Percentiles rank a stretch among this genome's conserved stretches.
phyloP scores from a whole-genome alignment of 2,113 vertebrate genomes.

The Aix galericulata region DNA sequence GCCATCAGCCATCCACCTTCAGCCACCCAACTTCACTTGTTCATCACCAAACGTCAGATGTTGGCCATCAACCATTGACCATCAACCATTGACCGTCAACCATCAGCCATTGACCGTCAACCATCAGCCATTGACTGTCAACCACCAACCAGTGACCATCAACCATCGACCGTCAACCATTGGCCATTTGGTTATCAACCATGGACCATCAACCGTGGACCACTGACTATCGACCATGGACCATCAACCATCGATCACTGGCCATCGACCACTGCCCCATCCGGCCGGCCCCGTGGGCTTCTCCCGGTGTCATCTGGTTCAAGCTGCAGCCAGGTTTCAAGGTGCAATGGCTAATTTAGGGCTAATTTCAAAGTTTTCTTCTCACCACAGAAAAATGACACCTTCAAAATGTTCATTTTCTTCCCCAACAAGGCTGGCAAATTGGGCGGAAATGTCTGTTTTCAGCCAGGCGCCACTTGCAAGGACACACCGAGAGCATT shows the following conservation, averaged over 20 bases:
- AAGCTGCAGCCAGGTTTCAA: fast-evolving
- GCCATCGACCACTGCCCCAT: neutral
- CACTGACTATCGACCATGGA: neutral
- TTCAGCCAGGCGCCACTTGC: neutral
- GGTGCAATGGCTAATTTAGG: neutral
- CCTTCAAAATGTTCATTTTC: neutral
- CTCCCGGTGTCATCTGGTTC: neutral
- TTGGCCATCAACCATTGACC: no score
- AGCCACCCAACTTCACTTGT: no score
- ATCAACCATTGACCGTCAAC: neutral
- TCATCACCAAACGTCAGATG: no score
- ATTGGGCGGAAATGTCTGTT: fast-evolving
- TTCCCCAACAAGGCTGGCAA: neutral
- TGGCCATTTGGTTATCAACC: neutral
- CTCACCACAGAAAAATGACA: neutral
- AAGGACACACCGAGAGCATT: neutral
- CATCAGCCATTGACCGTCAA: neutral
- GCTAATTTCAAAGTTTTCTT: neutral
- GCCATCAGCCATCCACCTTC: neutral
- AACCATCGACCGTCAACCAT: neutral
- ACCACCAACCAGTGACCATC: neutral
- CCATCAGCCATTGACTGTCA: neutral
- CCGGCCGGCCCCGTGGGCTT: neutral
- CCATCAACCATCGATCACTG: neutral
- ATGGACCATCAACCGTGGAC: neutral